Evolutionary conservation across 2,797 vertebrate genomes (phyloP).

Genomic region (Micromesistius poutassou): DNA sequence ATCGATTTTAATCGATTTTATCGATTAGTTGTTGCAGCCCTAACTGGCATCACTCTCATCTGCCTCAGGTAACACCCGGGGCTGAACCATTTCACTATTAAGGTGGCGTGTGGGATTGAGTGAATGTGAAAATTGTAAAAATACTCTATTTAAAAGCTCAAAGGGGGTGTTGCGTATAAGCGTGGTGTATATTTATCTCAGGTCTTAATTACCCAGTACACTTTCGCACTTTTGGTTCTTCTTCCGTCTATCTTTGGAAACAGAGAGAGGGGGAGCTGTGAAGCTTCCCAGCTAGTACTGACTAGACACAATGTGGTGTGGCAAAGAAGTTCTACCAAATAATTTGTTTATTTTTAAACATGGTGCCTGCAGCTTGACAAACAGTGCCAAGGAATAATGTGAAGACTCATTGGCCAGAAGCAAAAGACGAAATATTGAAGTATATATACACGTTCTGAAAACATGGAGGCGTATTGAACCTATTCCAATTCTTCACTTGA

Average conservation of each 20-base stretch:
- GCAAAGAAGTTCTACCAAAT: not conserved
- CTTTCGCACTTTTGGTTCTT: not conserved
- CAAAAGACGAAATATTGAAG: not conserved
- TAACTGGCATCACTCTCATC: too few relatives aligned
- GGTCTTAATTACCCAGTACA: not conserved
- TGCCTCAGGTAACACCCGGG: not conserved
- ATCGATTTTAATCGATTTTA: too few relatives aligned
- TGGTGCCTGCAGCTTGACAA: not conserved
- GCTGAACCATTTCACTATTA: not conserved
- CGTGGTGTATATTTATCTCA: not conserved
- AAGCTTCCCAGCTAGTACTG: not conserved
- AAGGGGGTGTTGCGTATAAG: not conserved
- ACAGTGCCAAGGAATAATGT: not conserved
- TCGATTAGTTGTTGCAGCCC: too few relatives aligned
- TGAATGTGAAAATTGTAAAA: not conserved
- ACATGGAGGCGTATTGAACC: not conserved
- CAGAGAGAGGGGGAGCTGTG: not conserved
- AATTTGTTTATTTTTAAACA: too few relatives aligned
- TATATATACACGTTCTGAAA: not conserved
- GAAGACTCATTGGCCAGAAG: not conserved
- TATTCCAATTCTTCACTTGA: constrained; percentile 17
- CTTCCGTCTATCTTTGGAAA: not conserved
- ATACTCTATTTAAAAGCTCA: not conserved
- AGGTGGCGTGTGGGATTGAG: not conserved
- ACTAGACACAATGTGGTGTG: too few relatives aligned